These are phyloP conservation scores for Panorpa germanica DNA, from an alignment of 2,888 invertebrate genomes.

Conservation along the genomic window DNA sequence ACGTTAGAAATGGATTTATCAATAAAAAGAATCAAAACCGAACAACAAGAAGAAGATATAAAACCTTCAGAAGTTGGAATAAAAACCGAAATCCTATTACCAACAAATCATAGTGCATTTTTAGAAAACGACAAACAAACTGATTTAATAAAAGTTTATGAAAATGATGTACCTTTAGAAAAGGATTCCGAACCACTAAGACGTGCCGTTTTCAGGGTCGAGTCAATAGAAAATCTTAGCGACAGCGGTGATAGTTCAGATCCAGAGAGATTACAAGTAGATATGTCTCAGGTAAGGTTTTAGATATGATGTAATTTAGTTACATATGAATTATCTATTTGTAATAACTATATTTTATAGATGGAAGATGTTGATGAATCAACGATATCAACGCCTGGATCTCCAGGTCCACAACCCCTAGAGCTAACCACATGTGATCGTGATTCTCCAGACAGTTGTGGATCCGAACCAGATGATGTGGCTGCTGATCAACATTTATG, in stretches of 20 bases:
- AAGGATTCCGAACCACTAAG: too few relatives aligned
- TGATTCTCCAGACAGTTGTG: conserved; percentile 20
- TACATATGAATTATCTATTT: too few relatives aligned
- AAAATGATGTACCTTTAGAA: too few relatives aligned
- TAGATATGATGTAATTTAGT: conserved; percentile 17
- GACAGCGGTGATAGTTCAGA: conserved; percentile 37
- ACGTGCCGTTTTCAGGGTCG: conserved; percentile 2
- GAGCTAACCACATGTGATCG: conserved; percentile 8
- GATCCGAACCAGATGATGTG: conserved; percentile 18
- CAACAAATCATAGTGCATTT: conserved; percentile 1
- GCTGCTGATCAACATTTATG: conserved; percentile 25
- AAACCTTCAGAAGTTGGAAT: conserved; percentile 5
- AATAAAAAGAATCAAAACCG: conserved; percentile 11
- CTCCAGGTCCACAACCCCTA: too few relatives aligned
- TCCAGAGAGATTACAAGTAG: conserved; percentile 54
- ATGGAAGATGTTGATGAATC: too few relatives aligned
- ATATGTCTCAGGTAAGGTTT: conserved; percentile 30
- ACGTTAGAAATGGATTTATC: conserved; percentile 15
- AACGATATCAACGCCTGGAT: too few relatives aligned
- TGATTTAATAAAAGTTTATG: too few relatives aligned
- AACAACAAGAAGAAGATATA: background rate
- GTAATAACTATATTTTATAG: too few relatives aligned
- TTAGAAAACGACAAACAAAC: conserved; percentile 5
- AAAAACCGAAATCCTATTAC: background rate
- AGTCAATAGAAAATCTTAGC: conserved; percentile 21